phyloP scores from a whole-genome alignment of 2,113 vertebrate species.

The Albula goreensis region DNA sequence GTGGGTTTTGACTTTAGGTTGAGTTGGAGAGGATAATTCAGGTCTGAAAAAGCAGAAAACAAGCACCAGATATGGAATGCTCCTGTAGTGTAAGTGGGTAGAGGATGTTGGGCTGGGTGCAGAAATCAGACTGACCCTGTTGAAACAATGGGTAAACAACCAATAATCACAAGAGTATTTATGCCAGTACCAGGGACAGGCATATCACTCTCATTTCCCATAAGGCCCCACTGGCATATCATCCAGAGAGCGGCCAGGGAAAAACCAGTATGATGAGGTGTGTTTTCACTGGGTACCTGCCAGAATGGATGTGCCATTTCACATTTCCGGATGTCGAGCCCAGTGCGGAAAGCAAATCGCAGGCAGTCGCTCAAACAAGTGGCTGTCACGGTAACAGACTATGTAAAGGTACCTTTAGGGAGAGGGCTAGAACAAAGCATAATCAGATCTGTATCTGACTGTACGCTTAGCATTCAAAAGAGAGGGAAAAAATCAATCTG shows the following conservation, averaged over 20 bases:
- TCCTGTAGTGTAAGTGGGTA: background rate
- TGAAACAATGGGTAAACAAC: constrained; percentile 69
- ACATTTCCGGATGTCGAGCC: constrained; percentile 38
- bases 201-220: constrained; percentile 50
- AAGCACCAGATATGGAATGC: background rate
- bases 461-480: constrained; percentile 21
- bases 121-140: constrained; percentile 62
- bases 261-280: constrained; percentile 37
- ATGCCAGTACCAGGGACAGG: constrained; percentile 57
- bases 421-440: constrained; percentile 16
- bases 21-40: background rate
- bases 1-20: background rate
- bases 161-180: constrained; percentile 64
- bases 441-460: constrained; percentile 23
- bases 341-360: constrained; percentile 37
- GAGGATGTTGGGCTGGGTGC: constrained; percentile 14
- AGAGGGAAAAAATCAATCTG: constrained; percentile 29
- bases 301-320: constrained; percentile 55
- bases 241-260: background rate
- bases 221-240: background rate
- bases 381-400: background rate
- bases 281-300: constrained; percentile 55
- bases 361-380: constrained; percentile 9
- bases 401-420: background rate
- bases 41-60: background rate